These are phyloP conservation scores for Leucania comma DNA, from an alignment of 2,888 invertebrate genomes.

Conservation along the genomic window DNA sequence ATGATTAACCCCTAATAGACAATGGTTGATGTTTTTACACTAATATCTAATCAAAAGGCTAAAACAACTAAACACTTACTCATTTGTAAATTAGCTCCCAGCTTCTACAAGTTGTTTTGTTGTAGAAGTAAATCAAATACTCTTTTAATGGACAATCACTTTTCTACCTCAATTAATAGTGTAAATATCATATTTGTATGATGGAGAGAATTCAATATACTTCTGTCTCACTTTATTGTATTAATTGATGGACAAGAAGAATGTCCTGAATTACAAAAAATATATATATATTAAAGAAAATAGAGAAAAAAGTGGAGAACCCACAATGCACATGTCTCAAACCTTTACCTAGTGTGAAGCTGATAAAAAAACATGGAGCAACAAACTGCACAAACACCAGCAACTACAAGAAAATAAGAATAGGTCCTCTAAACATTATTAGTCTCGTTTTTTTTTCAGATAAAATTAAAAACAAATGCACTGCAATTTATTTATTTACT, in stretches of 20 bases:
- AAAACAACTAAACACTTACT: background rate
- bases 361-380: background rate
- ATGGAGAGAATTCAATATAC: no score
- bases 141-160: no score
- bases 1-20: background rate
- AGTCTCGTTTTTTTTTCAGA: no score
- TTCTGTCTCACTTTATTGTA: no score
- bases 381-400: background rate
- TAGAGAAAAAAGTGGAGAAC: background rate
- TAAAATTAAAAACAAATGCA: background rate
- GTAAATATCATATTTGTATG: no score
- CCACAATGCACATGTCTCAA: background rate
- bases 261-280: no score
- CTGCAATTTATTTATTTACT: no score
- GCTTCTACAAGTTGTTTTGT: background rate
- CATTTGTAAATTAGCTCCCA: background rate
- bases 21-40: conserved; percentile 4
- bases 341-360: background rate
- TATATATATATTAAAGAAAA: background rate
- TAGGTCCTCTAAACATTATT: no score
- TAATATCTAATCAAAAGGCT: background rate
- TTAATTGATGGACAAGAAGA: no score
- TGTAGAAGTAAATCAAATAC: background rate
- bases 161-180: no score
- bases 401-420: background rate